A percentile compares a stretch with the other conserved stretches of the same genome.
Evolutionary conservation across 2,888 invertebrate genomes (phyloP).

Genomic region (Urechis unicinctus): DNA sequence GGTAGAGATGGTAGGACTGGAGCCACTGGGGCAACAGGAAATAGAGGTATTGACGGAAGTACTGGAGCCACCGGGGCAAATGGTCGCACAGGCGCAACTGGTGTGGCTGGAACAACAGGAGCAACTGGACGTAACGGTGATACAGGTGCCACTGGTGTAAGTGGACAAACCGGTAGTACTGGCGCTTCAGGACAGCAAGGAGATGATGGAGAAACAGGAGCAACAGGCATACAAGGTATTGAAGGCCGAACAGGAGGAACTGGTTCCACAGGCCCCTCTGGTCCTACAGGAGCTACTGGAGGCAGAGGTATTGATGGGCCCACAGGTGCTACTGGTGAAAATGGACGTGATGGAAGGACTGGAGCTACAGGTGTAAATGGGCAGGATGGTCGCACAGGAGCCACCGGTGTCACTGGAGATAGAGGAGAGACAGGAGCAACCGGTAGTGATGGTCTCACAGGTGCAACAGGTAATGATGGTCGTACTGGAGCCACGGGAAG

Average conservation of each 20-base stretch:
- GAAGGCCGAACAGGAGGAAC: conserved; percentile 3
- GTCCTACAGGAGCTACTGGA: conserved; percentile 6
- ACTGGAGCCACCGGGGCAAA: not conserved
- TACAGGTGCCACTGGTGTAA: conserved; percentile 4
- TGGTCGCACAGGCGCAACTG: conserved; percentile 4
- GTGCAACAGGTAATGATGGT: not conserved
- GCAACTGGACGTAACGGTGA: conserved; percentile 3
- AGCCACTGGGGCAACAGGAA: conserved; percentile 5
- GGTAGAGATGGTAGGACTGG: conserved; percentile 5
- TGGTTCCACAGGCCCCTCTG: conserved; percentile 2
- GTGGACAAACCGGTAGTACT: not conserved
- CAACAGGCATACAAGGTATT: not conserved
- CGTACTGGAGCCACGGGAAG: conserved; percentile 5
- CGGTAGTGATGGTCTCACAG: not conserved
- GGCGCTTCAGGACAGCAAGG: not conserved
- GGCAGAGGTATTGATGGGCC: not conserved
- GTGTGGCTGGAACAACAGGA: conserved; percentile 7
- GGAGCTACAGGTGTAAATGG: conserved; percentile 8
- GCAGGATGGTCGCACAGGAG: not conserved
- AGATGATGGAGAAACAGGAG: not conserved
- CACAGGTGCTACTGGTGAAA: conserved; percentile 6
- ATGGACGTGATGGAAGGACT: not conserved
- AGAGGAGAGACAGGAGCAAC: not conserved
- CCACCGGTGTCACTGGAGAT: not conserved
- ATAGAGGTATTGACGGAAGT: conserved; percentile 2